Evolutionary conservation across 2,113 vertebrate species (phyloP).

Genomic region (Pelecanus crispus): DNA sequence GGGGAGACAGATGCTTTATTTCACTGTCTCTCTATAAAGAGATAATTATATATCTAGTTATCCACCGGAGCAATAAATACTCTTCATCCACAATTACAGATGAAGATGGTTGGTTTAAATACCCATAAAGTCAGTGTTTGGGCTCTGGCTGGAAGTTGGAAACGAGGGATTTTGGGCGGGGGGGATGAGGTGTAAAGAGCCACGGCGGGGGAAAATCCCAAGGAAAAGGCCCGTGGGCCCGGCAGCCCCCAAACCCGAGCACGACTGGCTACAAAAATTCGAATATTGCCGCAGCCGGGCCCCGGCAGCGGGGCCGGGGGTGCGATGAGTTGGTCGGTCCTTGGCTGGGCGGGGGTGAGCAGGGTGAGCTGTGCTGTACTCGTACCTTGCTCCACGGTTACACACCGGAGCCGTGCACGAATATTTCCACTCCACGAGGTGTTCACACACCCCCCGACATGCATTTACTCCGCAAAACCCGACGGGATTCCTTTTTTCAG

Average conservation of each 20-base stretch:
- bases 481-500: background rate
- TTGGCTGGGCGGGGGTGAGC: background rate
- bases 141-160: background rate
- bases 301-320: background rate
- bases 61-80: constrained; percentile 38
- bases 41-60: constrained; percentile 40
- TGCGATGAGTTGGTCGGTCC: background rate
- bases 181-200: background rate
- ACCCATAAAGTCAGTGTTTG: background rate
- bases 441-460: background rate
- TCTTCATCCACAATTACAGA: constrained; percentile 31
- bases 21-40: constrained; percentile 29
- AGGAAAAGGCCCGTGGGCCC: background rate
- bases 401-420: background rate
- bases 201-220: fast-evolving
- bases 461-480: background rate
- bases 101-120: constrained; percentile 21
- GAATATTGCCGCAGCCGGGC: fast-evolving
- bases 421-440: background rate
- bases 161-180: background rate
- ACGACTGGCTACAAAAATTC: background rate
- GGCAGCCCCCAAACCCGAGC: background rate
- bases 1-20: constrained; percentile 20
- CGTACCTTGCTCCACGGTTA: background rate
- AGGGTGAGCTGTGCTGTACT: background rate